These are phyloP conservation scores for Suncus etruscus DNA, from an alignment of 2,113 vertebrate species.

Conservation along the genomic window DNA sequence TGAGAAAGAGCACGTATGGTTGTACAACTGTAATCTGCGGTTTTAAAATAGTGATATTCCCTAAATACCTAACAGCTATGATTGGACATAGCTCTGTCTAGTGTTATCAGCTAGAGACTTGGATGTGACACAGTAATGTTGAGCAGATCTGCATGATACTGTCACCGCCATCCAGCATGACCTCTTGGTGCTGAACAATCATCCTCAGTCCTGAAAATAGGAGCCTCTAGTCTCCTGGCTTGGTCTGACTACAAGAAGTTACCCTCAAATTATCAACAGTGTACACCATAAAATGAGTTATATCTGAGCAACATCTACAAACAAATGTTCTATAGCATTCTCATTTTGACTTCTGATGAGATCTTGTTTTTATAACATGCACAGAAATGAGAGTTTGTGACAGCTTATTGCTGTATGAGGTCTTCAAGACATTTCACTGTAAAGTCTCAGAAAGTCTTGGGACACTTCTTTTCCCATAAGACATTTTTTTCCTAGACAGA, in stretches of 20 bases:
- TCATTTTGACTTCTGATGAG: not conserved
- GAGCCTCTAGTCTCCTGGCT: not conserved
- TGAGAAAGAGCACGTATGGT: not conserved
- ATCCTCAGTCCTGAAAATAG: not conserved
- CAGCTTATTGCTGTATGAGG: not conserved
- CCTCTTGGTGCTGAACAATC: not conserved
- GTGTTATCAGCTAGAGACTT: not conserved
- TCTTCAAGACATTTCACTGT: not conserved
- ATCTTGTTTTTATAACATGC: not conserved
- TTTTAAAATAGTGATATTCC: slow-evolving; percentile 6
- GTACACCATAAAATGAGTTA: not conserved
- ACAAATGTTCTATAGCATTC: not conserved
- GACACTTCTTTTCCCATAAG: not conserved
- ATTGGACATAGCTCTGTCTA: not conserved
- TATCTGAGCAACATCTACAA: slow-evolving; percentile 10
- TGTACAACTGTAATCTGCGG: not conserved
- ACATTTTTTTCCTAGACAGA: not conserved
- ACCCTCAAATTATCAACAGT: not conserved
- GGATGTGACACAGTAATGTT: not conserved
- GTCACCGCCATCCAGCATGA: not conserved
- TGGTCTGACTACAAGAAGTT: not conserved
- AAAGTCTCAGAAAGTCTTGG: not conserved
- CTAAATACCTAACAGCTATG: not conserved
- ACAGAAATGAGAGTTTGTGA: not conserved
- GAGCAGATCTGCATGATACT: not conserved